Evolutionary conservation across 2,888 invertebrate genomes (phyloP).

Genomic region (Coremacera marginata): DNA sequence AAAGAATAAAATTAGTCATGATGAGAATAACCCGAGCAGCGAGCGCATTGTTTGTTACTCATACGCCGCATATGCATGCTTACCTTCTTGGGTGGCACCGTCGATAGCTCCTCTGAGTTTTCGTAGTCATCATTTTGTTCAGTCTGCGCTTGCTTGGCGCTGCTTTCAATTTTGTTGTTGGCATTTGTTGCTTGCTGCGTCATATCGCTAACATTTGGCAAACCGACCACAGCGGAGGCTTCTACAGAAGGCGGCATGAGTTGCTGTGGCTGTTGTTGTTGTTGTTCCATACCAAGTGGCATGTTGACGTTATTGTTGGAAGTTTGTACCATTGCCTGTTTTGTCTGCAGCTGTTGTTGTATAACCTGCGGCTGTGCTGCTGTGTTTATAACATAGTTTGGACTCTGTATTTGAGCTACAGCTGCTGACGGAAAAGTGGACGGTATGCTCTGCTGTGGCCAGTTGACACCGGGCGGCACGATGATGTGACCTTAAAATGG

Average conservation of each 20-base stretch:
- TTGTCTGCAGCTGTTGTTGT: constrained; percentile 17
- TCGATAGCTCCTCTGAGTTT: constrained; percentile 60
- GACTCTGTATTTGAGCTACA: constrained; percentile 22
- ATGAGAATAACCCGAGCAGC: neutral
- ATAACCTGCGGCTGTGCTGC: constrained; percentile 31
- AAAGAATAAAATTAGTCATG: neutral
- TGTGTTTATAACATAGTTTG: constrained; percentile 38
- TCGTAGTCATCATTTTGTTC: constrained; percentile 58
- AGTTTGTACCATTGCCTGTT: constrained; percentile 1
- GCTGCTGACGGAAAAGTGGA: constrained; percentile 28
- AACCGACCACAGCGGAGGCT: constrained; percentile 30
- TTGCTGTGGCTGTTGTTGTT: constrained; percentile 43
- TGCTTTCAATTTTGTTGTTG: neutral
- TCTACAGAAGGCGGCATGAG: neutral
- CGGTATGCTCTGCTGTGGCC: constrained; percentile 49
- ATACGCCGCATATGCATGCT: neutral
- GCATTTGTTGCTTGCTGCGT: neutral
- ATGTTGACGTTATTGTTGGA: neutral
- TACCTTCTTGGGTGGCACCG: constrained; percentile 64
- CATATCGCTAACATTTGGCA: neutral
- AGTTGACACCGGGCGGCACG: constrained; percentile 54
- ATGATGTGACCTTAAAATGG: constrained; percentile 30
- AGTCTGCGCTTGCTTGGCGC: neutral
- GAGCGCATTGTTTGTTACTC: neutral
- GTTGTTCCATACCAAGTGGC: constrained; percentile 35